Evolutionary conservation across 2,888 invertebrate genomes (phyloP).

Genomic region (Mythimna ferrago): DNA sequence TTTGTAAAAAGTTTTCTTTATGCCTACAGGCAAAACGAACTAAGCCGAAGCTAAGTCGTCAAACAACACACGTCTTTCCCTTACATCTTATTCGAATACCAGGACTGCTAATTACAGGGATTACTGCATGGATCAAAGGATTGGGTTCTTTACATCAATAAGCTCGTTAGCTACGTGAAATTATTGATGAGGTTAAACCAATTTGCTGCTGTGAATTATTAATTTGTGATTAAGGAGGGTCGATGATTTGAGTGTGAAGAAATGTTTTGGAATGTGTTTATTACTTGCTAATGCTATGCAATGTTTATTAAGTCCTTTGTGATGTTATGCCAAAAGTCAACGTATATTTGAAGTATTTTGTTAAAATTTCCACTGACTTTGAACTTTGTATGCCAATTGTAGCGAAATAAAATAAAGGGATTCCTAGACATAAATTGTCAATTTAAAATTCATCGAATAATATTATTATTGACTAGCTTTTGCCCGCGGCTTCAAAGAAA

Average conservation of each 20-base stretch:
- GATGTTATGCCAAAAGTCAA: background rate
- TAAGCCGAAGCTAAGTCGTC: background rate
- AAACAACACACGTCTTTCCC: constrained; percentile 2
- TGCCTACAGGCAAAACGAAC: background rate
- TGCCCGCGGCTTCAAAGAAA: no score
- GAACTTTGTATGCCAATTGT: no score
- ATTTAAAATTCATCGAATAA: no score
- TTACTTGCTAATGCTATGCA: background rate
- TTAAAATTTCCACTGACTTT: no score
- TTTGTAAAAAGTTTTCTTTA: no score
- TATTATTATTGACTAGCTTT: no score
- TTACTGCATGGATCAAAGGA: constrained; percentile 40
- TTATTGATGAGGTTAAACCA: constrained; percentile 38
- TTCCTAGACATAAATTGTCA: no score
- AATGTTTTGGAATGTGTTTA: constrained; percentile 7
- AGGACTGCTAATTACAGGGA: constrained; percentile 34
- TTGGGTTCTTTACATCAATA: constrained; percentile 24
- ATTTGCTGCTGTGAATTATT: constrained; percentile 39
- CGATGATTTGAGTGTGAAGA: background rate
- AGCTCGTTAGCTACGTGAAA: constrained; percentile 26
- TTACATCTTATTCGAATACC: background rate
- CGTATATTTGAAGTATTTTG: background rate
- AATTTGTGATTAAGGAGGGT: constrained; percentile 7
- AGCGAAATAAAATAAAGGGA: no score
- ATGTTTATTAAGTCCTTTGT: no score